These are phyloP conservation scores for Rhopalosiphum nymphaeae DNA, from an alignment of 2,888 invertebrate genomes.

Conservation along the genomic window DNA sequence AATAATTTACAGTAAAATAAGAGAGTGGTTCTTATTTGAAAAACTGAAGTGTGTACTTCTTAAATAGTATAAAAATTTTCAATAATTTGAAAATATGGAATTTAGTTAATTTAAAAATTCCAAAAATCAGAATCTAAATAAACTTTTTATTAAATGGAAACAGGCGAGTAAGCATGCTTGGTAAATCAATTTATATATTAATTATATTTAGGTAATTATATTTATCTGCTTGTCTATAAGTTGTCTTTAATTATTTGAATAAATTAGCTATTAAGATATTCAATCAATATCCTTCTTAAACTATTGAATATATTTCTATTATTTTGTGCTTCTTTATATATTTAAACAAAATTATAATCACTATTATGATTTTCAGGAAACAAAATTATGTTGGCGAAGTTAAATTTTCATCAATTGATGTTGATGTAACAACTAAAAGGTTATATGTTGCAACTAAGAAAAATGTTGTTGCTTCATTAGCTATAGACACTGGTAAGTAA, in stretches of 20 bases:
- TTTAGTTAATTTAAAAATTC: no score
- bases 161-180: no score
- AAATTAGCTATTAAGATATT: background rate
- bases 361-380: conserved; percentile 75
- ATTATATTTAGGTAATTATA: background rate
- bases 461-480: conserved; percentile 87
- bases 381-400: conserved; percentile 86
- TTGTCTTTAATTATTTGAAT: background rate
- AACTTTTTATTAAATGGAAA: no score
- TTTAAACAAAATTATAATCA: conserved; percentile 50
- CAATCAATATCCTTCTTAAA: background rate
- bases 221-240: background rate
- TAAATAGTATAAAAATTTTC: no score
- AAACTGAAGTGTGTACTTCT: no score
- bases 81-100: no score
- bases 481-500: conserved; percentile 79
- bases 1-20: no score
- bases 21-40: no score
- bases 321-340: background rate
- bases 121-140: no score
- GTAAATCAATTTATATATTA: background rate
- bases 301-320: background rate
- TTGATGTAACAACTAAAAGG: conserved; percentile 79
- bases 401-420: conserved; percentile 82
- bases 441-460: conserved; percentile 87